A percentile compares a stretch with the other conserved stretches of the same genome.
Evolutionary conservation across 2,888 invertebrate genomes (phyloP).

Genomic region (Erpobdella octoculata): DNA sequence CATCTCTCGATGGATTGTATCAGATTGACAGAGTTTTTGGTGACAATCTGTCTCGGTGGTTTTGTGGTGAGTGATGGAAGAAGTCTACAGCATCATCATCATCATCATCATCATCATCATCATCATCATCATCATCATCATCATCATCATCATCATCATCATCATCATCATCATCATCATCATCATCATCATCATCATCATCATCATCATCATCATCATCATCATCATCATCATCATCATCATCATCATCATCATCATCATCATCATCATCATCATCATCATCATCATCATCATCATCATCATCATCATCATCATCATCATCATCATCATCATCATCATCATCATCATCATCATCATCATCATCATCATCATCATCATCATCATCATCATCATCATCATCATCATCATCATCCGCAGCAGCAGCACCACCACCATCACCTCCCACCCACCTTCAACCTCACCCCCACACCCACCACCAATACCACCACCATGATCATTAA

Average conservation of each 20-base stretch:
- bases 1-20: background rate
- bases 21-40: background rate
- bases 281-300: constrained; percentile 3
- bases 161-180: background rate
- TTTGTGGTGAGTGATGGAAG: constrained; percentile 11
- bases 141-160: background rate
- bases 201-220: background rate
- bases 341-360: constrained; percentile 3
- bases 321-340: constrained; percentile 3
- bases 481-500: too few species aligned
- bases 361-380: constrained; percentile 3
- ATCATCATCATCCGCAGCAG: too few species aligned
- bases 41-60: background rate
- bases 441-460: too few species aligned
- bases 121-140: background rate
- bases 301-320: constrained; percentile 3
- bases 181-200: constrained; percentile 1
- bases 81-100: background rate
- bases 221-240: constrained; percentile 3
- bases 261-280: constrained; percentile 3
- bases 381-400: constrained; percentile 3
- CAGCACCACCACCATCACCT: too few species aligned
- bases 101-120: background rate
- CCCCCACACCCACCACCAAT: too few species aligned
- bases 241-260: constrained; percentile 3